phyloP scores from a whole-genome alignment of 2,888 invertebrate genomes.

The Rhagophthalmus giganteus region DNA sequence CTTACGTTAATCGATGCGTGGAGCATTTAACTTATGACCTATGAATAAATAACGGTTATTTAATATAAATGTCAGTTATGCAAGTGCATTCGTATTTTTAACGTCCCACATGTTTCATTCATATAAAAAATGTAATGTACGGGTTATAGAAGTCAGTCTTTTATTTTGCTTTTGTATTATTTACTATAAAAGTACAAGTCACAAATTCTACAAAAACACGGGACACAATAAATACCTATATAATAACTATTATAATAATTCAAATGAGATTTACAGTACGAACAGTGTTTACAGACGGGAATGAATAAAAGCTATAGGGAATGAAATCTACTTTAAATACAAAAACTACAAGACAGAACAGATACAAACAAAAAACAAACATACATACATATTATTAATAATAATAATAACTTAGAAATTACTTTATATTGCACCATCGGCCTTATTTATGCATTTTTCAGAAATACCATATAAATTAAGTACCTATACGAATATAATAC shows the following conservation, averaged over 20 bases:
- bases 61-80: neutral
- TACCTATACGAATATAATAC: conserved; percentile 1
- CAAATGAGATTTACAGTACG: too few relatives aligned
- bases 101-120: neutral
- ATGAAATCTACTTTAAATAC: conserved; percentile 23
- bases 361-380: conserved; percentile 11
- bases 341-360: conserved; percentile 11
- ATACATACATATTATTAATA: conserved; percentile 6
- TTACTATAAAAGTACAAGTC: conserved; percentile 31
- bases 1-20: conserved; percentile 12
- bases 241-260: neutral
- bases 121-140: neutral
- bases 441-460: conserved; percentile 29
- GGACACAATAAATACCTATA: conserved; percentile 7
- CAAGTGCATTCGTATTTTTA: conserved; percentile 3
- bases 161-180: conserved; percentile 1
- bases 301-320: conserved; percentile 26
- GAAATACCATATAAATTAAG: conserved; percentile 9
- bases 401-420: too few relatives aligned
- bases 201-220: conserved; percentile 23
- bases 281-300: conserved; percentile 16
- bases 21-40: conserved; percentile 15
- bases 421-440: conserved; percentile 46
- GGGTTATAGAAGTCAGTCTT: neutral
- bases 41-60: conserved; percentile 4